Conservation (phyloP, 2,113 vertebrate species). For the Gnathonemus echidnorhynchus region DNA sequence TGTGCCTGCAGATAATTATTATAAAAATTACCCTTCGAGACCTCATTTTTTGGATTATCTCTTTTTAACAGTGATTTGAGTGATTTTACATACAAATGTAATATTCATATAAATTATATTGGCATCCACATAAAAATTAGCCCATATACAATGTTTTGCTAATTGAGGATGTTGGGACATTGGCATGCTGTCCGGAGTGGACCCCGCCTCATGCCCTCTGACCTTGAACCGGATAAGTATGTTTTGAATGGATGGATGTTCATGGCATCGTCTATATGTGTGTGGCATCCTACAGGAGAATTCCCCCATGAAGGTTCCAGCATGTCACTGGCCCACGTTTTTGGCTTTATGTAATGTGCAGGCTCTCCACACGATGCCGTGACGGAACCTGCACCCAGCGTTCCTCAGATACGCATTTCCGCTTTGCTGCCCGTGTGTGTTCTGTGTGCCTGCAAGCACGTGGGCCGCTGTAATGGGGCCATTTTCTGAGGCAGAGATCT, state of each 20-base stretch:
- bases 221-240: background rate
- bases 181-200: background rate
- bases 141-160: background rate
- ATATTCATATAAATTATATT: background rate
- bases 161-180: background rate
- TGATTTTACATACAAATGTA: background rate
- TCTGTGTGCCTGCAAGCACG: background rate
- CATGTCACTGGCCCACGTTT: background rate
- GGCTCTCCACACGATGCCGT: background rate
- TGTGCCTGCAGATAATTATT: background rate
- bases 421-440: background rate
- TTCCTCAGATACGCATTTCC: background rate
- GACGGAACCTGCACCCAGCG: background rate
- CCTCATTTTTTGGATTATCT: background rate
- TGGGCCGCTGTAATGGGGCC: too few relatives aligned
- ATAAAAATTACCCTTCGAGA: background rate
- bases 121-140: background rate
- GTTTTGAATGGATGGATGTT: background rate
- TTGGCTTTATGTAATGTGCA: background rate
- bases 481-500: background rate
- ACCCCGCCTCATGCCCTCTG: background rate
- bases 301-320: background rate
- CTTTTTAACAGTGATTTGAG: background rate
- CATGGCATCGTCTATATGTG: background rate
- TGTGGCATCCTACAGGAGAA: background rate